These are phyloP conservation scores for Meteorus sp. DNA, from an alignment of 1,140 invertebrate species.

Conservation along the genomic window DNA sequence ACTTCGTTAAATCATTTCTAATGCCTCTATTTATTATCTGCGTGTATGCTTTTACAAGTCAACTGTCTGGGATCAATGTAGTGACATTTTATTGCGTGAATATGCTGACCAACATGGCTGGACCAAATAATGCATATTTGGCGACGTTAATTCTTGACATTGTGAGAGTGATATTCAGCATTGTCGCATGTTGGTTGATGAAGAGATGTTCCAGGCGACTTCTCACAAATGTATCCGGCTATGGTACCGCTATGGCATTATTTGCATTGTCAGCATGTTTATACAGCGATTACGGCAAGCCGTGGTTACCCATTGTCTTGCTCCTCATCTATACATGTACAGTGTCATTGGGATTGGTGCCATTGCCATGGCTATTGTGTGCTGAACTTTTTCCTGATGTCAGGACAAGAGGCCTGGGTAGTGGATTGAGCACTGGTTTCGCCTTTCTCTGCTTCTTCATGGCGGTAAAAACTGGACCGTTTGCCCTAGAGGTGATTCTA, in stretches of 20 bases:
- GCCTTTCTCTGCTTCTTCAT: slow-evolving; percentile 70
- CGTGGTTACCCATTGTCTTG: slow-evolving; percentile 59
- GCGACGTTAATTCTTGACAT: slow-evolving; percentile 69
- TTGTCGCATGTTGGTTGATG: slow-evolving; percentile 63
- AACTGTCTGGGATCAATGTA: slow-evolving; percentile 69
- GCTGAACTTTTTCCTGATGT: slow-evolving; percentile 66
- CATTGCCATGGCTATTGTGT: slow-evolving; percentile 72
- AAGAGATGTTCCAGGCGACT: slow-evolving; percentile 63
- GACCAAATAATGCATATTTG: slow-evolving; percentile 61
- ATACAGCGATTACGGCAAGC: slow-evolving; percentile 42
- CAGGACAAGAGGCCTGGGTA: slow-evolving; percentile 61
- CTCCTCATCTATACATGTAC: slow-evolving; percentile 63
- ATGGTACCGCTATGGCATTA: slow-evolving; percentile 61
- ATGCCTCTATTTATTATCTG: slow-evolving; percentile 66
- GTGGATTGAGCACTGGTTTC: slow-evolving; percentile 65
- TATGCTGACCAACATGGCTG: slow-evolving; percentile 62
- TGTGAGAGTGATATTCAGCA: slow-evolving; percentile 66
- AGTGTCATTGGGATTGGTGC: slow-evolving; percentile 63
- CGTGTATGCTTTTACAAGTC: slow-evolving; percentile 64
- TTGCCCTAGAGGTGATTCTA: slow-evolving; percentile 63
- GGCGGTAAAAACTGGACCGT: slow-evolving; percentile 71
- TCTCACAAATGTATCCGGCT: slow-evolving; percentile 62
- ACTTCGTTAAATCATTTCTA: slow-evolving; percentile 46
- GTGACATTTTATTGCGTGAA: slow-evolving; percentile 74
- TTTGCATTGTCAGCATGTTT: slow-evolving; percentile 53